A percentile compares a stretch with the other conserved stretches of the same genome.
Evolutionary conservation across 2,888 invertebrate genomes (phyloP).

Genomic region (Cosmia pyralina): DNA sequence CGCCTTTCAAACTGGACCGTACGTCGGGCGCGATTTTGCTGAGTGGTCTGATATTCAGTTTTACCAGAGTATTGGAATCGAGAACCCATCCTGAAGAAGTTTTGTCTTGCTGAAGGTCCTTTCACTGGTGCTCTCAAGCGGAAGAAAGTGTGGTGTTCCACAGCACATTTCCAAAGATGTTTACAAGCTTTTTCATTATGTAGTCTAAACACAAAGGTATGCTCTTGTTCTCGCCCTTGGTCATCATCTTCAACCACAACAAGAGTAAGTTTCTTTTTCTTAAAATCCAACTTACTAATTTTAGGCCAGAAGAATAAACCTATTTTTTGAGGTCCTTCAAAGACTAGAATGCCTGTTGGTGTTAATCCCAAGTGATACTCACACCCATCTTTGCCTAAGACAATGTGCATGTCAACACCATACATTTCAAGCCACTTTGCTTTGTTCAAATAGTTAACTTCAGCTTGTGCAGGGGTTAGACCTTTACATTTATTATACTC

Average conservation of each 20-base stretch:
- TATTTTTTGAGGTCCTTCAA: slow-evolving; percentile 98
- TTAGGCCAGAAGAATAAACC: slow-evolving; percentile 99
- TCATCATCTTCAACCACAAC: slow-evolving; percentile 99
- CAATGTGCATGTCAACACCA: slow-evolving; percentile 99
- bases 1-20: slow-evolving; percentile 99
- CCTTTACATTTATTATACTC: slow-evolving; percentile 96
- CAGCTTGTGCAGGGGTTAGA: slow-evolving; percentile 98
- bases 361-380: slow-evolving; percentile 99
- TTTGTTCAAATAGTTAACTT: slow-evolving; percentile 98
- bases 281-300: slow-evolving; percentile 99
- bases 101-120: slow-evolving; percentile 96
- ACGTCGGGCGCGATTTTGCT: slow-evolving; percentile 96
- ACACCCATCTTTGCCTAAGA: slow-evolving; percentile 98
- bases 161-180: slow-evolving; percentile 99
- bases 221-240: slow-evolving; percentile 98
- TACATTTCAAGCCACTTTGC: slow-evolving; percentile 99
- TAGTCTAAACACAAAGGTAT: slow-evolving; percentile 99
- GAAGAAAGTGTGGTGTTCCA: slow-evolving; percentile 99
- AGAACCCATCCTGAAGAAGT: slow-evolving; percentile 99
- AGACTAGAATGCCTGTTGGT: slow-evolving; percentile 99
- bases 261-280: slow-evolving; percentile 98
- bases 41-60: slow-evolving; percentile 99
- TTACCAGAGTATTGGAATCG: slow-evolving; percentile 98
- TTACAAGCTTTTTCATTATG: slow-evolving; percentile 99
- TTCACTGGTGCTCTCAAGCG: slow-evolving; percentile 97